Evolutionary conservation across 2,888 invertebrate species (phyloP).

Genomic region (Chydorus sphaericus): DNA sequence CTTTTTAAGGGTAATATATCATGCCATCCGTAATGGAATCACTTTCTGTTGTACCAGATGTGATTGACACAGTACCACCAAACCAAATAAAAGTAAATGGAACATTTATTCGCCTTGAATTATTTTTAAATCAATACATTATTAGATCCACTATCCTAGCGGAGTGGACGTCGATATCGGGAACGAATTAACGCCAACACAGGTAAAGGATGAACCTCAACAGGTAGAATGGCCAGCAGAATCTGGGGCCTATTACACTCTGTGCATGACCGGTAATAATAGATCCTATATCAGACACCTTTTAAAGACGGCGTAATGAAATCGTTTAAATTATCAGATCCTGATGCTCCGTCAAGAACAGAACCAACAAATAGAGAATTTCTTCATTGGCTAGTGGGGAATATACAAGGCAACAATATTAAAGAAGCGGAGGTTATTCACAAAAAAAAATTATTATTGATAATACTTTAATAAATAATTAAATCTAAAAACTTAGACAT

Average conservation of each 20-base stretch:
- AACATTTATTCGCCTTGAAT: too few relatives aligned
- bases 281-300: too few relatives aligned
- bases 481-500: neutral
- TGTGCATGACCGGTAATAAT: conserved; percentile 55
- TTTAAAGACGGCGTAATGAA: too few relatives aligned
- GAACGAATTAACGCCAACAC: conserved; percentile 16
- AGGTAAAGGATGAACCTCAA: conserved; percentile 13
- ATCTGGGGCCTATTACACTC: conserved; percentile 43
- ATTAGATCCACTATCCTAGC: conserved; percentile 35
- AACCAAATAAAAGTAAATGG: conserved; percentile 23
- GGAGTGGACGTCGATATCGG: conserved; percentile 9
- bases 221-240: conserved; percentile 26
- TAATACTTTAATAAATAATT: too few relatives aligned
- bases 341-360: conserved; percentile 75
- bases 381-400: conserved; percentile 82
- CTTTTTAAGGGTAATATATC: too few relatives aligned
- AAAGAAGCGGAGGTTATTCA: conserved; percentile 50
- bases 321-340: conserved; percentile 40
- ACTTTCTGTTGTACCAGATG: conserved; percentile 53
- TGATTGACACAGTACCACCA: conserved; percentile 46
- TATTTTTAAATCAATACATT: neutral
- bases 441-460: neutral
- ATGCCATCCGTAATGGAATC: conserved; percentile 21
- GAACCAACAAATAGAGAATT: conserved; percentile 69
- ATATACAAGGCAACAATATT: conserved; percentile 62